Evolutionary conservation across 2,888 invertebrate genomes (phyloP).

Genomic region (Pasiphila rectangulata): DNA sequence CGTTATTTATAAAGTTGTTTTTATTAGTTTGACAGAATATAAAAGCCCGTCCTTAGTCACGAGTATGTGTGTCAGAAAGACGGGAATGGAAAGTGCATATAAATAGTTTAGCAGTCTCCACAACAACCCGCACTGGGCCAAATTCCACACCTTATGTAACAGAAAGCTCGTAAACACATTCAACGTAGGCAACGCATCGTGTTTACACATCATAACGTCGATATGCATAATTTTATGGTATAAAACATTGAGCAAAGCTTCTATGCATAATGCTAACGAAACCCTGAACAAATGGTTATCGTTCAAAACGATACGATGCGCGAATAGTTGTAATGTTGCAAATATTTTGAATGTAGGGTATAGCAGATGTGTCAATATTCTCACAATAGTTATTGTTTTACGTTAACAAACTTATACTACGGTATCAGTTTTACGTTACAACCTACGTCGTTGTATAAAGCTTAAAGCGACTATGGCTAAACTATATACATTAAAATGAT

Average conservation of each 20-base stretch:
- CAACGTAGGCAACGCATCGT: slow-evolving; percentile 43
- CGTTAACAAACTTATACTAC: too few relatives aligned
- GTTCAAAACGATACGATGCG: slow-evolving; percentile 1
- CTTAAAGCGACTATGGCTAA: too few relatives aligned
- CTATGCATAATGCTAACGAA: slow-evolving; percentile 5
- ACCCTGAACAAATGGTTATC: slow-evolving; percentile 11
- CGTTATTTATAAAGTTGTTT: neutral
- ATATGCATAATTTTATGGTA: slow-evolving; percentile 32
- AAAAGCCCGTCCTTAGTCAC: slow-evolving; percentile 63
- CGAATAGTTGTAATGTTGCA: neutral
- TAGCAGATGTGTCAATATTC: neutral
- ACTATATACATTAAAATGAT: too few relatives aligned
- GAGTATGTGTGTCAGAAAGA: slow-evolving; percentile 62
- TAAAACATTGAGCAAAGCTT: slow-evolving; percentile 18
- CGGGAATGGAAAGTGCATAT: slow-evolving; percentile 69
- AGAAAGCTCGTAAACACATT: slow-evolving; percentile 66
- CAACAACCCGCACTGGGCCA: slow-evolving; percentile 55
- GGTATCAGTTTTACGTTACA: too few relatives aligned
- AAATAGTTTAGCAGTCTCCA: slow-evolving; percentile 50
- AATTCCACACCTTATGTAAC: slow-evolving; percentile 64
- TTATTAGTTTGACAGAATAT: slow-evolving; percentile 23
- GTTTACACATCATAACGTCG: slow-evolving; percentile 43
- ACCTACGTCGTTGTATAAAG: too few relatives aligned
- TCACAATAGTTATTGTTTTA: too few relatives aligned
- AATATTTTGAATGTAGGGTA: neutral